Evolutionary conservation across 1,140 invertebrate species (phyloP).

Genomic region (Paramacrobiotus metropolitanus): DNA sequence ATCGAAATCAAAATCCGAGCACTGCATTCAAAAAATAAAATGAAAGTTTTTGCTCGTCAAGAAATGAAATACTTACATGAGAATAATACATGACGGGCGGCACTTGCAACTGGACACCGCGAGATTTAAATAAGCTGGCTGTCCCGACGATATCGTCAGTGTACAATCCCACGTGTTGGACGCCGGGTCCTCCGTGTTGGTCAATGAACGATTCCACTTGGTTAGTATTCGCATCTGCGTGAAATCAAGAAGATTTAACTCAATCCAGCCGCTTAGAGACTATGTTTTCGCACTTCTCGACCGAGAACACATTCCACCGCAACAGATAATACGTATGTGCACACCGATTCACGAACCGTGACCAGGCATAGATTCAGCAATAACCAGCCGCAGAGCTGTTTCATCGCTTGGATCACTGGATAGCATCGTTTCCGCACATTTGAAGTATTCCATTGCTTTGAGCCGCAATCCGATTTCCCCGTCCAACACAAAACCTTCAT

Average conservation of each 20-base stretch:
- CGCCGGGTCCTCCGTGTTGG: constrained; percentile 26
- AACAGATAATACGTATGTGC: constrained; percentile 5
- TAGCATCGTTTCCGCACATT: constrained; percentile 27
- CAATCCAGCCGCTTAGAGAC: no score
- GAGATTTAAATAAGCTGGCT: constrained; percentile 17
- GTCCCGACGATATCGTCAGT: constrained; percentile 21
- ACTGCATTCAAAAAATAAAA: no score
- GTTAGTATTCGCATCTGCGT: constrained; percentile 19
- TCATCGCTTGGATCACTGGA: constrained; percentile 9
- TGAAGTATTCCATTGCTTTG: constrained; percentile 30
- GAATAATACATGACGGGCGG: constrained; percentile 27
- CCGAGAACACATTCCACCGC: no score
- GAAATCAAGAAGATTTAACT: no score
- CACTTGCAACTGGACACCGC: constrained; percentile 23
- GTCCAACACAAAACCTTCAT: constrained; percentile 25
- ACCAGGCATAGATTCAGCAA: constrained; percentile 25
- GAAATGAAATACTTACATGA: no score
- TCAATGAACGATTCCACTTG: constrained; percentile 26
- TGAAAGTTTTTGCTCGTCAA: no score
- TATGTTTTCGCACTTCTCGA: no score
- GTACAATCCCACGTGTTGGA: constrained; percentile 29
- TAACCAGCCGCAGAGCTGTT: constrained; percentile 23
- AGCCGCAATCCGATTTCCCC: constrained; percentile 21
- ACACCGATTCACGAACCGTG: constrained; percentile 18
- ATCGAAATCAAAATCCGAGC: no score